Percentiles rank a stretch among this genome's conserved stretches.
Conservation (phyloP, 2,113 vertebrate genomes). For the Calypte anna region DNA sequence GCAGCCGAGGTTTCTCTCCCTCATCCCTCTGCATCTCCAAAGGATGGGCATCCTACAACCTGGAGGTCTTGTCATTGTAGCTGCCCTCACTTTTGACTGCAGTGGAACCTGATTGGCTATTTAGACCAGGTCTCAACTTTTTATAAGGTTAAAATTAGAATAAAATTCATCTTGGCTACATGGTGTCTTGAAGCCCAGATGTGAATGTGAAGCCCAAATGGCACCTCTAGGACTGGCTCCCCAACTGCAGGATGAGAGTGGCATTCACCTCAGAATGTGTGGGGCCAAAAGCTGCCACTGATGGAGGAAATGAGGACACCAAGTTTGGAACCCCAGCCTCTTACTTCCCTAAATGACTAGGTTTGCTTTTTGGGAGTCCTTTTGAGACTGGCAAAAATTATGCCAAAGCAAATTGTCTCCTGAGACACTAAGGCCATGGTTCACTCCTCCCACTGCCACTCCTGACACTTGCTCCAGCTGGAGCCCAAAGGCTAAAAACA, state of each 20-base stretch:
- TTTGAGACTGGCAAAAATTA: neutral
- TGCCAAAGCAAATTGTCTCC: neutral
- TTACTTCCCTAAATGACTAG: neutral
- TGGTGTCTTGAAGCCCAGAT: neutral
- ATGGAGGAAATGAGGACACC: neutral
- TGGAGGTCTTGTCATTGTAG: neutral
- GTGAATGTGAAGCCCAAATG: neutral
- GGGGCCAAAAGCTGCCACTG: fast-evolving
- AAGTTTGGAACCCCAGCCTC: neutral
- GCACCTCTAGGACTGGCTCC: neutral
- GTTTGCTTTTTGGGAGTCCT: neutral
- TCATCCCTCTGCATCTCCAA: neutral
- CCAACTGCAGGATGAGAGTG: neutral
- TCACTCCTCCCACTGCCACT: neutral
- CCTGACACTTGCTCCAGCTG: neutral
- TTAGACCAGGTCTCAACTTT: neutral
- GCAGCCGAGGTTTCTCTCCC: neutral
- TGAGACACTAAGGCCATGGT: neutral
- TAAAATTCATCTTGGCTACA: neutral
- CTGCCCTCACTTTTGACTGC: neutral
- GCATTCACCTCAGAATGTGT: neutral
- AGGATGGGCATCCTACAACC: neutral
- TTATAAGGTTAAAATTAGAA: neutral
- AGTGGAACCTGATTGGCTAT: neutral
- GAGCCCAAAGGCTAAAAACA: neutral